Base-by-base conservation (phyloP, 2,888 invertebrate species). In the Dasypogon diadema region DNA sequence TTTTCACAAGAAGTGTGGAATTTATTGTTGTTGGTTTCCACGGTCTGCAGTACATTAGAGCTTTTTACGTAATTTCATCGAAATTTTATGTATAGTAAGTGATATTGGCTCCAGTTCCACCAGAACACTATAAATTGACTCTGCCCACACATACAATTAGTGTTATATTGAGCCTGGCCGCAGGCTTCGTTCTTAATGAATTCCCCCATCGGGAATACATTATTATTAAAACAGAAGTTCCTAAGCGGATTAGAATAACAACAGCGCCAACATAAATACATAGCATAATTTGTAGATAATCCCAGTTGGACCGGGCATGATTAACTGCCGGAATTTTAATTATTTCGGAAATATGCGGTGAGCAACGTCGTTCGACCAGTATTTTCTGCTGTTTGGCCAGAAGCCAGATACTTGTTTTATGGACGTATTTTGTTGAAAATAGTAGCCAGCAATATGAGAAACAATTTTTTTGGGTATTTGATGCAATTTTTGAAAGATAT, bases 241-340 rank as follows among this genome's bases (percentile, higher is more conserved):
- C n/a, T 48, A 65, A 65, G 65, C 65, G 65, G 46, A 65, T 65
- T 65, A 65, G 46, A 46, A 65, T 46, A 46, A 65, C 65, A 65
- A 65, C 48, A 46, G 24, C 22, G 65, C 48, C n/a, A 12, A 37
- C 65, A 46, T 65, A 65, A 24, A 65, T 6, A 46, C 22, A 24
- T n/a, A 65, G 48, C 46, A 65, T 65, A 65, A 65, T 65, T 65
- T 48, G 65, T 24, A 65, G 24, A 24, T 46, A 65, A 65, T 65
- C 65, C 65, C 46, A 37, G 18, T 30, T 37, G 34, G 21, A 46
- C 24, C 14, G 10, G 18, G 26, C 46, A 65, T 65, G 65, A 65
- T 65, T 65, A 65, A 65, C 48, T 65, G 24, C 65, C 24, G 18
- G 46, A 65, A 65, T 65, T 65, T 65, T 65, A 65, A 65, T 65